These are phyloP conservation scores for Drosophila pseudotakahashii DNA, from an alignment of 2,888 invertebrate genomes.

Conservation along the genomic window DNA sequence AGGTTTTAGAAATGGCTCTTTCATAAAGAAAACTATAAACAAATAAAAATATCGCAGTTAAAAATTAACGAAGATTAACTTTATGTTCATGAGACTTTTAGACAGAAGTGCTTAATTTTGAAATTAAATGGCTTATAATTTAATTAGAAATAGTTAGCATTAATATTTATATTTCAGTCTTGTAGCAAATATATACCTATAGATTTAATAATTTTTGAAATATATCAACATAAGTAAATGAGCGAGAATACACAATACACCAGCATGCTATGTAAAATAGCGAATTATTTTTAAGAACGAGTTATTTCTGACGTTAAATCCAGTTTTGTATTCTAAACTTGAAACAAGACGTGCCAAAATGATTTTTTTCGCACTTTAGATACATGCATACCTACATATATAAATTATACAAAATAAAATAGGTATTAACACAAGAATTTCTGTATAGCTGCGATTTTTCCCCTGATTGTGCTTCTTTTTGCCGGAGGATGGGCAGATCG, in stretches of 20 bases:
- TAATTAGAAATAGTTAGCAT: not conserved
- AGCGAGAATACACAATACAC: not conserved
- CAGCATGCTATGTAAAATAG: not conserved
- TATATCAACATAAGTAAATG: not conserved
- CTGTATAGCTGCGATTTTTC: constrained; percentile 81
- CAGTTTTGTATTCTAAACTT: not conserved
- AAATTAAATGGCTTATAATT: not conserved
- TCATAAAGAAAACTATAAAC: not conserved
- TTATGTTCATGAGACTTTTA: not conserved
- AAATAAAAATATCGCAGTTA: not conserved
- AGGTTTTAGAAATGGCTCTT: not conserved
- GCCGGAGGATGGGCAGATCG: constrained; percentile 84
- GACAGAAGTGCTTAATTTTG: not conserved
- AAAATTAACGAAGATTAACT: not conserved
- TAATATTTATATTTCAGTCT: not conserved
- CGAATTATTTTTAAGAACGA: constrained; percentile 1
- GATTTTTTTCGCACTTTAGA: too few species aligned
- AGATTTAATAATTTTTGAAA: not conserved
- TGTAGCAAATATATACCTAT: not conserved
- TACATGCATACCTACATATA: not conserved
- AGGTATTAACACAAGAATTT: not conserved
- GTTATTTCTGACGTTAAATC: constrained; percentile 1
- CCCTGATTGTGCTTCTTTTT: constrained; percentile 83
- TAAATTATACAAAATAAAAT: not conserved
- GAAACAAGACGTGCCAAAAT: not conserved